A percentile compares a stretch with the other conserved stretches of the same genome.
These are phyloP conservation scores for Shargacucullia verbasci DNA, from an alignment of 2,888 invertebrate species.

Conservation along the genomic window DNA sequence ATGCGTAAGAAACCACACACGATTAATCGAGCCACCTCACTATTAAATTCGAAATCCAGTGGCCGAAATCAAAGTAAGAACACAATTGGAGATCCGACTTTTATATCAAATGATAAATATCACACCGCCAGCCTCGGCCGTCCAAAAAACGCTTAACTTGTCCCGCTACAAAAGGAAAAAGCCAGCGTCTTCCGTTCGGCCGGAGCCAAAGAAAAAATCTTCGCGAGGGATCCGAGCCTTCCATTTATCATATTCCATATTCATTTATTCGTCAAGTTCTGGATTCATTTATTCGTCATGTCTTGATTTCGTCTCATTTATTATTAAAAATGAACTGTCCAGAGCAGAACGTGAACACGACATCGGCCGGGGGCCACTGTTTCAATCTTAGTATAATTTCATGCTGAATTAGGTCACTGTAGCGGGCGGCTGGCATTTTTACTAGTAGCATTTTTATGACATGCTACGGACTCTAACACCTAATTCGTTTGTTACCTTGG, in stretches of 20 bases:
- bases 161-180: conserved; percentile 89
- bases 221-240: conserved; percentile 86
- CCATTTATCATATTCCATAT: conserved; percentile 90
- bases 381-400: conserved; percentile 87
- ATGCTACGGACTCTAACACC: conserved; percentile 9
- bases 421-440: conserved; percentile 58
- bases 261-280: conserved; percentile 90
- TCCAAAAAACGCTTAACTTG: conserved; percentile 89
- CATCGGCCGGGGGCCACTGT: conserved; percentile 84
- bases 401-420: conserved; percentile 81
- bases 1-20: conserved; percentile 42
- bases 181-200: conserved; percentile 88
- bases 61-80: conserved; percentile 75
- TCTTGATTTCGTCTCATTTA: conserved; percentile 90
- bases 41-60: conserved; percentile 63
- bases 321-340: conserved; percentile 90
- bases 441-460: conserved; percentile 36
- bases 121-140: conserved; percentile 79
- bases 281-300: conserved; percentile 90
- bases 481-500: conserved; percentile 20
- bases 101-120: conserved; percentile 88
- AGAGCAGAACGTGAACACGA: conserved; percentile 82
- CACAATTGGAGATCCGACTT: conserved; percentile 82
- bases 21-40: conserved; percentile 40
- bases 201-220: conserved; percentile 88